phyloP scores from a whole-genome alignment of 2,797 vertebrate genomes.

The Phoeniculus purpureus region DNA sequence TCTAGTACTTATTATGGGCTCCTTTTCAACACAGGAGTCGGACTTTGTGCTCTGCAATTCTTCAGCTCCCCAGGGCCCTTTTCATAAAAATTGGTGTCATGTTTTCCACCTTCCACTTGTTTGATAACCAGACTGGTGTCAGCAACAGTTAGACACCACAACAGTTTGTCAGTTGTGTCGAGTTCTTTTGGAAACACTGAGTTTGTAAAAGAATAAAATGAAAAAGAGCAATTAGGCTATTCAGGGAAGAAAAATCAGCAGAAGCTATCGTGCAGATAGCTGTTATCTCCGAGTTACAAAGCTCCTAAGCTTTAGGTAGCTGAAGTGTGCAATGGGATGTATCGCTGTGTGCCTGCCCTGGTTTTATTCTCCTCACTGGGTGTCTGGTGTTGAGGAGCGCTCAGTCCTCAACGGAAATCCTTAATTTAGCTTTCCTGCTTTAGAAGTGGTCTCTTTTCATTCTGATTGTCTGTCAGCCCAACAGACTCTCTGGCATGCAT shows the following conservation, averaged over 20 bases:
- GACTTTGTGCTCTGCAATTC: neutral
- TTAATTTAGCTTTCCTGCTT: slow-evolving; percentile 7
- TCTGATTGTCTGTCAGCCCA: neutral
- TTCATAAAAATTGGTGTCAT: neutral
- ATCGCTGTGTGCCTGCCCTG: neutral
- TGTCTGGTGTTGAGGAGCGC: neutral
- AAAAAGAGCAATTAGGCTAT: neutral
- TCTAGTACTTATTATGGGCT: neutral
- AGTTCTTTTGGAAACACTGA: neutral
- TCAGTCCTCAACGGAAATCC: neutral
- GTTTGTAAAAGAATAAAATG: neutral
- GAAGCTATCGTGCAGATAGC: neutral
- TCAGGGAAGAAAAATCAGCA: neutral
- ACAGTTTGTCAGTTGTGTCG: neutral
- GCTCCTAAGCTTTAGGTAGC: neutral
- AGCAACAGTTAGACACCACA: neutral
- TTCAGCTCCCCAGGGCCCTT: neutral
- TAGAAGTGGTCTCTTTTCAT: slow-evolving; percentile 4
- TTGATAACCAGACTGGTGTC: neutral
- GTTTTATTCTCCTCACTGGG: neutral
- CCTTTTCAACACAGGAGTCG: neutral
- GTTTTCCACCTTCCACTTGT: neutral
- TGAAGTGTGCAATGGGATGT: neutral
- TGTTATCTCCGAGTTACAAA: neutral
- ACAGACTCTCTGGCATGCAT: slow-evolving; percentile 4